Evolutionary conservation across 1,140 invertebrate genomes (phyloP).

Genomic region (Procambarus clarkii): DNA sequence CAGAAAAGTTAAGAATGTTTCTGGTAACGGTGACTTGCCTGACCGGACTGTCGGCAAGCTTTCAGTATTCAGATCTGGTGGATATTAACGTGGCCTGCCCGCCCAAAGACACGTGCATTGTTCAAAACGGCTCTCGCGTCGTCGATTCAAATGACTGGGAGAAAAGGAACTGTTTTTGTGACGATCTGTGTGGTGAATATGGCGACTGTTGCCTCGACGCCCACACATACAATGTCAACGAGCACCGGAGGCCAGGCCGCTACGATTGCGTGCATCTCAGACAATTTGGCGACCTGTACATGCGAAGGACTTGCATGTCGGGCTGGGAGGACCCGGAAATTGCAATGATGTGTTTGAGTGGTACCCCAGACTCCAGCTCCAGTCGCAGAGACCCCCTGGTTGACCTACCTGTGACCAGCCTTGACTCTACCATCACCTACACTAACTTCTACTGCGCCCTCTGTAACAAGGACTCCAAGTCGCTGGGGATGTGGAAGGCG

Average conservation of each 20-base stretch:
- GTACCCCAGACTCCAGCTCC: slow-evolving; percentile 36
- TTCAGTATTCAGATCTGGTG: slow-evolving; percentile 61
- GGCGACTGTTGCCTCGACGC: slow-evolving; percentile 79
- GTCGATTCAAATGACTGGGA: slow-evolving; percentile 74
- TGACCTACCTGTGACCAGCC: slow-evolving; percentile 77
- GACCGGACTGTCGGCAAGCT: neutral
- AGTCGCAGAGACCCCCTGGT: slow-evolving; percentile 75
- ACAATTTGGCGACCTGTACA: slow-evolving; percentile 77
- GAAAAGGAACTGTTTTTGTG: slow-evolving; percentile 78
- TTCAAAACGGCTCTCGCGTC: slow-evolving; percentile 52
- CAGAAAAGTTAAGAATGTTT: neutral
- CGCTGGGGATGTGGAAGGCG: slow-evolving; percentile 76
- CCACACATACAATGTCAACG: slow-evolving; percentile 72
- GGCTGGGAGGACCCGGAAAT: slow-evolving; percentile 74
- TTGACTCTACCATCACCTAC: slow-evolving; percentile 77
- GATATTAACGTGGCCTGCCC: slow-evolving; percentile 55
- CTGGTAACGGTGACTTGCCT: slow-evolving; percentile 7
- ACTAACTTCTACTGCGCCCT: slow-evolving; percentile 79
- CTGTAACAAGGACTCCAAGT: slow-evolving; percentile 77
- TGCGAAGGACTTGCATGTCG: slow-evolving; percentile 76
- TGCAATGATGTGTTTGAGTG: slow-evolving; percentile 73
- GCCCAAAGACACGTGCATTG: slow-evolving; percentile 60
- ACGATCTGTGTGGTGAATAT: slow-evolving; percentile 76
- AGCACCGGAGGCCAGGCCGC: slow-evolving; percentile 73
- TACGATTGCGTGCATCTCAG: slow-evolving; percentile 76